phyloP scores from a whole-genome alignment of 2,113 vertebrate species.

The Cynoglossus semilaevis region DNA sequence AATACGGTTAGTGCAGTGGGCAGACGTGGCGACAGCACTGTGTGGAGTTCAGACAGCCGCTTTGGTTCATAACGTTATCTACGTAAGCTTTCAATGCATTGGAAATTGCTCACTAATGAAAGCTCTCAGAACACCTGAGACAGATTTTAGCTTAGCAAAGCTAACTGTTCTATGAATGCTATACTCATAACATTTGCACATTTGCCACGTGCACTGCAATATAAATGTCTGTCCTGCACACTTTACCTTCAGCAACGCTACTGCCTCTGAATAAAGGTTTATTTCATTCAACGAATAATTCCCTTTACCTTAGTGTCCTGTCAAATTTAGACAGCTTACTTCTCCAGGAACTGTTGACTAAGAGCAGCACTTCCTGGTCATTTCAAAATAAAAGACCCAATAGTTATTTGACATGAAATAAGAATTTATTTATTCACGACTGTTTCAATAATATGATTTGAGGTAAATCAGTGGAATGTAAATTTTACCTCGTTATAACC shows the following conservation, averaged over 20 bases:
- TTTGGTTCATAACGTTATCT: too few relatives aligned
- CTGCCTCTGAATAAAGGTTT: accelerated
- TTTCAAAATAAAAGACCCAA: slow-evolving; percentile 46
- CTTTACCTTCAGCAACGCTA: accelerated
- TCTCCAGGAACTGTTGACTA: not conserved
- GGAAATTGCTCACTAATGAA: too few relatives aligned
- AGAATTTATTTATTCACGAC: not conserved
- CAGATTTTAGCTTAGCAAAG: too few relatives aligned
- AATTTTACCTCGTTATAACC: not conserved
- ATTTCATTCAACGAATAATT: not conserved
- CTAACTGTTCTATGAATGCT: too few relatives aligned
- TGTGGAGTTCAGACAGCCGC: too few relatives aligned
- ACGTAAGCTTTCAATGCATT: too few relatives aligned
- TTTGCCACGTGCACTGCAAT: not conserved
- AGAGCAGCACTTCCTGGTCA: not conserved
- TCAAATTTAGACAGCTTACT: slow-evolving; percentile 48
- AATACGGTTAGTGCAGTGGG: too few relatives aligned
- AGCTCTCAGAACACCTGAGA: too few relatives aligned
- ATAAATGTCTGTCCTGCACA: not conserved
- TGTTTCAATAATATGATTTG: too few relatives aligned
- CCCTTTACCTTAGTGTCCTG: slow-evolving; percentile 42
- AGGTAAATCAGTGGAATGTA: too few relatives aligned
- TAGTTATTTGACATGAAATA: not conserved
- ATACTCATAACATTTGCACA: too few relatives aligned
- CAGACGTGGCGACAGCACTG: too few relatives aligned